Evolutionary conservation across 2,888 invertebrate genomes (phyloP).

Genomic region (Microplitis manilae): DNA sequence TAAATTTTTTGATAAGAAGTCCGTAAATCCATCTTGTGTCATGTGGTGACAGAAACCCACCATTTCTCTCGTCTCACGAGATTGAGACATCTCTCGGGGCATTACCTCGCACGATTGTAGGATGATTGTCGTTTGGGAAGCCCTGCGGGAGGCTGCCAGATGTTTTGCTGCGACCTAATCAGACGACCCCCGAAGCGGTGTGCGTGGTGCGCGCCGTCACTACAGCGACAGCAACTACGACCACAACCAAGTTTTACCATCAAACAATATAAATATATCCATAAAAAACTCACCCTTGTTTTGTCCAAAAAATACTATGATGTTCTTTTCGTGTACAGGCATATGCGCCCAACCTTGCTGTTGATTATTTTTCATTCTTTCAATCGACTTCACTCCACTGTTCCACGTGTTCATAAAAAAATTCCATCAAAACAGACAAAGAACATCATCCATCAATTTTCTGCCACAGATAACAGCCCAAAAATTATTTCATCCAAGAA

Average conservation of each 20-base stretch:
- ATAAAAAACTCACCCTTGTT: constrained; percentile 46
- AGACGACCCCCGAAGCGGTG: constrained; percentile 68
- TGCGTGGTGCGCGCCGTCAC: constrained; percentile 47
- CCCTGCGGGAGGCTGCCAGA: constrained; percentile 71
- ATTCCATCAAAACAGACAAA: neutral
- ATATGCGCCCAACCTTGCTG: constrained; percentile 65
- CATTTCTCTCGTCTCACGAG: constrained; percentile 37
- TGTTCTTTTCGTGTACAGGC: constrained; percentile 58
- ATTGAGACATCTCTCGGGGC: constrained; percentile 70
- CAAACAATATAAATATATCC: constrained; percentile 67
- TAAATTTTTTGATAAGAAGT: constrained; percentile 17
- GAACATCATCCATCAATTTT: neutral
- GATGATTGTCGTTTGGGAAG: constrained; percentile 69
- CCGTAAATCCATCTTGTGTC: constrained; percentile 19
- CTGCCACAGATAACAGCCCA: constrained; percentile 41
- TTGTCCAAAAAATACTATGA: constrained; percentile 24
- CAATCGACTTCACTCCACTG: constrained; percentile 29
- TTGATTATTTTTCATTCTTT: constrained; percentile 60
- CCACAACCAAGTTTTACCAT: constrained; percentile 68
- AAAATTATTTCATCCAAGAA: neutral
- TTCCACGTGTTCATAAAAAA: neutral
- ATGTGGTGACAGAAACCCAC: constrained; percentile 28
- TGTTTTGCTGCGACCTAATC: constrained; percentile 72
- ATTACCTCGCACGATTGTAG: constrained; percentile 70
- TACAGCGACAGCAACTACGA: constrained; percentile 33